These are phyloP conservation scores for Prinia subflava DNA, from an alignment of 2,113 vertebrate genomes.

Conservation along the genomic window DNA sequence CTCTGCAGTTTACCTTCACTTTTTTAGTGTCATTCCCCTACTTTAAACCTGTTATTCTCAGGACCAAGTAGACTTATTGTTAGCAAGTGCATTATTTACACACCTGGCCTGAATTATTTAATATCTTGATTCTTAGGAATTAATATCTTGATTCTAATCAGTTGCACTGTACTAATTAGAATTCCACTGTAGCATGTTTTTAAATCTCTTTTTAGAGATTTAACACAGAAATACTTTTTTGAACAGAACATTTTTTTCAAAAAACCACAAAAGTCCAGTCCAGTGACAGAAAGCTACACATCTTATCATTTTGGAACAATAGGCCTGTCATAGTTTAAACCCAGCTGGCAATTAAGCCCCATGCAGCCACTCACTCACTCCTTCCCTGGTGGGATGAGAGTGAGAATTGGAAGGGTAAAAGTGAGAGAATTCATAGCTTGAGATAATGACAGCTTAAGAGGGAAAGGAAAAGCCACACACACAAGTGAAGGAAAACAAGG, in stretches of 20 bases:
- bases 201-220: neutral
- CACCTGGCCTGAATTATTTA: neutral
- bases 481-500: neutral
- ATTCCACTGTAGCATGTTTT: neutral
- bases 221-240: neutral
- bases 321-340: neutral
- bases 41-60: neutral
- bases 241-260: neutral
- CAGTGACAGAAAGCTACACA: neutral
- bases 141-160: neutral
- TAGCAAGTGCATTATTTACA: neutral
- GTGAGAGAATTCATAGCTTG: neutral
- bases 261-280: fast-evolving
- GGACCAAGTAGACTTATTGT: neutral
- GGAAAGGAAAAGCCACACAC: neutral
- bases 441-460: neutral
- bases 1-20: neutral
- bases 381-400: neutral
- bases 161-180: neutral
- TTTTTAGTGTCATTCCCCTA: neutral
- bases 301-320: neutral
- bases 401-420: neutral
- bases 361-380: neutral
- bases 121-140: neutral
- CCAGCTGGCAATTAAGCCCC: neutral